These are phyloP conservation scores for Chrysaora quinquecirrha DNA, from an alignment of 30 jellyfish, hydroid and myxozoan genomes.

Conservation along the genomic window DNA sequence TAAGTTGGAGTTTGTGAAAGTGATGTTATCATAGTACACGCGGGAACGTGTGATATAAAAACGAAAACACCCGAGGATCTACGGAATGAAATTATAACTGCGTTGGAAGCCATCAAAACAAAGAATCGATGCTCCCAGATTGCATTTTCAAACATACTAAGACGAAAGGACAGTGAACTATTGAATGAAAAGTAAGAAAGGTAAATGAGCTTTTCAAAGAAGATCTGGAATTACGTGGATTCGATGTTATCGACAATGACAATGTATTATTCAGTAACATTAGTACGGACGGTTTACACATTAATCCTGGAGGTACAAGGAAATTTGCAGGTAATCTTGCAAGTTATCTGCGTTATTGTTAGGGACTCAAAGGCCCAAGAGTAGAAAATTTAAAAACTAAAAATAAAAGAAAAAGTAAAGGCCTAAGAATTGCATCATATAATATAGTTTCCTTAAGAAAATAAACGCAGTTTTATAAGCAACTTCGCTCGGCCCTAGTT, in stretches of 20 bases:
- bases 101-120: background rate
- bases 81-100: conserved; percentile 9
- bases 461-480: too few relatives aligned
- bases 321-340: background rate
- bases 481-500: too few relatives aligned
- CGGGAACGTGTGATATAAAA: conserved; percentile 10
- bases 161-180: background rate
- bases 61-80: conserved; percentile 24
- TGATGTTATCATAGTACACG: conserved; percentile 21
- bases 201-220: background rate
- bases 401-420: conserved; percentile 6
- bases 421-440: conserved; percentile 28
- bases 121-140: background rate
- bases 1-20: too few relatives aligned
- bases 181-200: conserved; percentile 3
- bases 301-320: conserved; percentile 27
- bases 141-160: background rate
- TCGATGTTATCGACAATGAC: background rate
- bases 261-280: conserved; percentile 17
- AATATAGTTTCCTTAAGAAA: conserved; percentile 23
- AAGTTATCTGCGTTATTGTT: background rate
- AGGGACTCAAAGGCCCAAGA: conserved; percentile 1
- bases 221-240: background rate
- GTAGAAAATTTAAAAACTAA: background rate
- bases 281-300: conserved; percentile 28